A percentile compares a stretch with the other conserved stretches of the same genome.
These are phyloP conservation scores for Melanogrammus aeglefinus DNA, from an alignment of 2,797 vertebrate species.

Conservation along the genomic window DNA sequence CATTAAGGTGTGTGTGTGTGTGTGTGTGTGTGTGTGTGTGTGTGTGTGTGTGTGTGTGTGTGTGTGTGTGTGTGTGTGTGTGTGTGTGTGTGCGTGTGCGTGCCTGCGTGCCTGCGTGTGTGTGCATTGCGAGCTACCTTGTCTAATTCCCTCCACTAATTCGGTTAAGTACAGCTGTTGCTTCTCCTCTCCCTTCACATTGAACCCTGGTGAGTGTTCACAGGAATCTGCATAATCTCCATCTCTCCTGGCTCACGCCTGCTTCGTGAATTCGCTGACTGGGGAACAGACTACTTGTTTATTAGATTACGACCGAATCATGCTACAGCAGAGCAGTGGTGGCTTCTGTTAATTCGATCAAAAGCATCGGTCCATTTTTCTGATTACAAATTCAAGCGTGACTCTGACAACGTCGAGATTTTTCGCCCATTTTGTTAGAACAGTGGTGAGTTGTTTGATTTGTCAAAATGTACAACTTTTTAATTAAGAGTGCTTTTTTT, in stretches of 20 bases:
- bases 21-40: background rate
- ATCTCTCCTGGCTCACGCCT: conserved; percentile 3
- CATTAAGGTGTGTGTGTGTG: too few relatives aligned
- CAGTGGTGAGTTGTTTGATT: background rate
- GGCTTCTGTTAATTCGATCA: background rate
- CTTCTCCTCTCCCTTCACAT: conserved; percentile 15
- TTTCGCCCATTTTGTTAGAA: too few relatives aligned
- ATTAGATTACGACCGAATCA: background rate
- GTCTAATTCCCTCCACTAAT: conserved; percentile 17
- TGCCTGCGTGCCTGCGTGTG: background rate
- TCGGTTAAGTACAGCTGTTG: conserved; percentile 5
- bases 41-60: background rate
- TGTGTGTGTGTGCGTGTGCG: background rate
- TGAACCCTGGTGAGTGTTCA: background rate
- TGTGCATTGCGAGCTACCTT: background rate
- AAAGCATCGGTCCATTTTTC: background rate
- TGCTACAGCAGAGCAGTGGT: background rate
- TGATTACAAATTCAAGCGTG: background rate
- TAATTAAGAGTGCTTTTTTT: too few relatives aligned
- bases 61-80: conserved; percentile 13
- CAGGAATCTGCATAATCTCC: conserved; percentile 9
- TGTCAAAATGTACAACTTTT: background rate
- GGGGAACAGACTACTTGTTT: background rate
- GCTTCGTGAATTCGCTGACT: background rate
- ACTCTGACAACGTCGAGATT: too few relatives aligned